These are phyloP conservation scores for Papilio dardanus DNA, from an alignment of 1,140 invertebrate genomes.

Conservation along the genomic window DNA sequence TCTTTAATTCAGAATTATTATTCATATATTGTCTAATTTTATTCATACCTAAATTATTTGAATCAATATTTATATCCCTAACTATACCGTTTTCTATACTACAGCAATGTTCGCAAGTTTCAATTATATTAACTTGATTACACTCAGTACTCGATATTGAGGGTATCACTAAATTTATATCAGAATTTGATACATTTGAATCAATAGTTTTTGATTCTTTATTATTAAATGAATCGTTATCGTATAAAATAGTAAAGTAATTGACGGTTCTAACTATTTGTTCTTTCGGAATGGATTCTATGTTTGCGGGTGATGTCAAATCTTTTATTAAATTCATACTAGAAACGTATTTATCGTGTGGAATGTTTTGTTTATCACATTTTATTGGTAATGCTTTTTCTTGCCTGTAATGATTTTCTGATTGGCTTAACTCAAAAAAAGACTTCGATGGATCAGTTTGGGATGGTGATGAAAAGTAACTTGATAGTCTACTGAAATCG, in stretches of 20 bases:
- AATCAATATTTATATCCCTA: constrained; percentile 33
- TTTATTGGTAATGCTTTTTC: constrained; percentile 37
- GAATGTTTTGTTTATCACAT: constrained; percentile 45
- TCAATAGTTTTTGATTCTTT: constrained; percentile 41
- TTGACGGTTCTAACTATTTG: constrained; percentile 63
- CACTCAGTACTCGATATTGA: constrained; percentile 30
- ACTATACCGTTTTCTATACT: constrained; percentile 42
- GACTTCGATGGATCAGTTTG: constrained; percentile 70
- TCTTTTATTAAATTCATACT: constrained; percentile 64
- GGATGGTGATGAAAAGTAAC: constrained; percentile 64
- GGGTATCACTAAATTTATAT: constrained; percentile 21
- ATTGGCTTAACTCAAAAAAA: constrained; percentile 80
- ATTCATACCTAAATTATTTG: constrained; percentile 40
- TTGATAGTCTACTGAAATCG: constrained; percentile 67
- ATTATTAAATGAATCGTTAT: constrained; percentile 45
- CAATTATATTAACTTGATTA: constrained; percentile 44
- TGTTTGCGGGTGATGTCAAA: constrained; percentile 57
- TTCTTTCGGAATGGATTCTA: constrained; percentile 50
- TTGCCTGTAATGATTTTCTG: constrained; percentile 74
- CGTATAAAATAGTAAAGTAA: constrained; percentile 68
- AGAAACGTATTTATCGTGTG: constrained; percentile 43
- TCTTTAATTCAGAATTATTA: constrained; percentile 41
- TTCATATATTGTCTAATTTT: constrained; percentile 60
- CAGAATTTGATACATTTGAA: constrained; percentile 18
- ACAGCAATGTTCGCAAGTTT: constrained; percentile 61